phyloP scores from a whole-genome alignment of 2,797 vertebrate species.

The Acanthurus leucopareius region DNA sequence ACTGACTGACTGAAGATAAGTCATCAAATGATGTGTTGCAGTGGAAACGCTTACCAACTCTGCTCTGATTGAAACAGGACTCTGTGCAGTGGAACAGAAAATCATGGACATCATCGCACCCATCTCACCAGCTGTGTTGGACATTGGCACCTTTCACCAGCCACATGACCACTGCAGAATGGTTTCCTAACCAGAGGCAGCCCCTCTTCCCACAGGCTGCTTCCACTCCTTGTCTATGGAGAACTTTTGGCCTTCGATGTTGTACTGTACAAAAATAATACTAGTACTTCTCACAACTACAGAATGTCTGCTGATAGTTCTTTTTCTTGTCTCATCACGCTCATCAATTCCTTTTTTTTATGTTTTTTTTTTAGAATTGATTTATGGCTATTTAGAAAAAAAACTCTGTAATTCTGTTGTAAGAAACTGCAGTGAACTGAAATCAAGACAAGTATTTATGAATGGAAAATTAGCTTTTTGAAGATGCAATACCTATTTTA shows the following conservation, averaged over 20 bases:
- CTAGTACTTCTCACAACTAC: constrained; percentile 65
- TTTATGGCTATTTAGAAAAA: constrained; percentile 73
- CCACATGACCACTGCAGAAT: constrained; percentile 46
- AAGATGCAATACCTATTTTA: constrained; percentile 86
- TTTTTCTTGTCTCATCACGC: constrained; percentile 68
- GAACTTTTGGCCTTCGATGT: constrained; percentile 78
- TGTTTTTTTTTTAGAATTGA: constrained; percentile 46
- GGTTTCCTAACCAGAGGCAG: constrained; percentile 9
- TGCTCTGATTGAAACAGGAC: constrained; percentile 25
- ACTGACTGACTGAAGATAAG: too few species aligned
- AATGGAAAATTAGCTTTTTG: constrained; percentile 82
- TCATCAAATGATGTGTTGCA: too few species aligned
- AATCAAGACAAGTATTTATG: constrained; percentile 83
- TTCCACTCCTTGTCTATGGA: constrained; percentile 46
- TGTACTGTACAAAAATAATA: constrained; percentile 76
- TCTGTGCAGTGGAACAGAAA: constrained; percentile 13
- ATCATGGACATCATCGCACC: constrained; percentile 16
- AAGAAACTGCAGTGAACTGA: constrained; percentile 83
- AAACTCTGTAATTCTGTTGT: constrained; percentile 85
- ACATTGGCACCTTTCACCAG: constrained; percentile 14
- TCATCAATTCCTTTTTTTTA: constrained; percentile 35
- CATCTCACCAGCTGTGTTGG: constrained; percentile 38
- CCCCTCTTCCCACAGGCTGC: constrained; percentile 30
- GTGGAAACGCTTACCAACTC: neutral
- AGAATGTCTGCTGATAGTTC: constrained; percentile 81